These are phyloP conservation scores for Anguilla marmorata DNA, from an alignment of 2,797 vertebrate species.

Conservation along the genomic window DNA sequence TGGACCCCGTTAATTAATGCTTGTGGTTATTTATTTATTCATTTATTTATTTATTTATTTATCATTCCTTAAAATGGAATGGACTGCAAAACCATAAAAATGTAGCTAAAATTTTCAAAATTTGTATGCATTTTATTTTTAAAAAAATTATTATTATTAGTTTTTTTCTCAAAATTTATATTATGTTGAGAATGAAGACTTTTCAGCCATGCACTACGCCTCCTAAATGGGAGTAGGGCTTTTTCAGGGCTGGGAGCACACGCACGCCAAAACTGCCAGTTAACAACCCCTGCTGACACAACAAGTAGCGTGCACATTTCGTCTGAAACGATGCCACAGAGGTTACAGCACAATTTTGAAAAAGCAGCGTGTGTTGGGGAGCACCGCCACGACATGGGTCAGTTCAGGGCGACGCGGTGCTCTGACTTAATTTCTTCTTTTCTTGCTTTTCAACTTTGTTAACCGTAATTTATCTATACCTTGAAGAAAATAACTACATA, in stretches of 20 bases:
- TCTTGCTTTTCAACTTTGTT: neutral
- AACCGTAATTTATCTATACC: neutral
- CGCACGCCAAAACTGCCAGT: neutral
- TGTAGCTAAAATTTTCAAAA: no score
- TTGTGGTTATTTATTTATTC: no score
- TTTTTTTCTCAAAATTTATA: neutral
- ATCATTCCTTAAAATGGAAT: no score
- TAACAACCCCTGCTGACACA: slow-evolving; percentile 1
- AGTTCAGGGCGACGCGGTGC: neutral
- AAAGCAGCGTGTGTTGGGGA: neutral
- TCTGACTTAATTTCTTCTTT: neutral
- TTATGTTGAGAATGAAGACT: neutral
- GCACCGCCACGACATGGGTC: neutral
- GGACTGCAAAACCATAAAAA: no score
- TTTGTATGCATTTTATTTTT: no score
- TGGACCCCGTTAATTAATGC: no score
- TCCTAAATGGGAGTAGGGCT: neutral
- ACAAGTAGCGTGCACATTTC: neutral
- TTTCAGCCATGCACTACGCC: neutral
- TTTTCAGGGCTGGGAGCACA: neutral
- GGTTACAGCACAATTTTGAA: neutral
- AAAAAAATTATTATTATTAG: no score
- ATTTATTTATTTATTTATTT: no score
- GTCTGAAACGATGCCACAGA: neutral
- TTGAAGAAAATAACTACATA: neutral